Conservation (phyloP, 2,113 vertebrate genomes). For the Trogon surrucura region DNA sequence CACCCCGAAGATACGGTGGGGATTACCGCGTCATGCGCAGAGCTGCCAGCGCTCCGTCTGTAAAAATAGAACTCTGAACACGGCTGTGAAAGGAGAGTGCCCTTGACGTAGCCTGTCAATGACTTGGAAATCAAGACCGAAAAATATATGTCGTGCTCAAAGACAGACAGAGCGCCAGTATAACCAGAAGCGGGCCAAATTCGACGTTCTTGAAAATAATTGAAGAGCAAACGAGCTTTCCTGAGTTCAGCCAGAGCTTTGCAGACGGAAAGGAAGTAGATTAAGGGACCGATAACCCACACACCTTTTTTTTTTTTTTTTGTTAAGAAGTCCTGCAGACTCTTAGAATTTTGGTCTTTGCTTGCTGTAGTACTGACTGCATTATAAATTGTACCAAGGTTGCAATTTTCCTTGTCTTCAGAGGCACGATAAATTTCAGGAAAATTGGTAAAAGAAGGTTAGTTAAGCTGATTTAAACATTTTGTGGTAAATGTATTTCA, state of each 20-base stretch:
- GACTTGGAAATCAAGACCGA: background rate
- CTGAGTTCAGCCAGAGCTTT: background rate
- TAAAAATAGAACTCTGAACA: background rate
- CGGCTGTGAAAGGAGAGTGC: background rate
- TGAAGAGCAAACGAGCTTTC: background rate
- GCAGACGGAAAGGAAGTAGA: background rate
- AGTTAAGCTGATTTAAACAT: slow-evolving; percentile 27
- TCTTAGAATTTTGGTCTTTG: background rate
- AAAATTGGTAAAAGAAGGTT: slow-evolving; percentile 1
- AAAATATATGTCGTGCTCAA: background rate
- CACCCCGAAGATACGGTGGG: background rate
- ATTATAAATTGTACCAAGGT: background rate
- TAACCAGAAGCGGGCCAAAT: background rate
- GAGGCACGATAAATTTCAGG: background rate
- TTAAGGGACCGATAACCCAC: background rate
- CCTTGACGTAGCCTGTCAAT: background rate
- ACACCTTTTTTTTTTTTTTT: background rate
- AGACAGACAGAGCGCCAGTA: background rate
- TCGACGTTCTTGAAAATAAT: background rate
- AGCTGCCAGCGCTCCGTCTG: background rate
- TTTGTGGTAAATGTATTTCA: background rate
- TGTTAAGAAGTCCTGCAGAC: background rate
- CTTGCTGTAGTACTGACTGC: background rate
- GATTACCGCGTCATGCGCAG: background rate
- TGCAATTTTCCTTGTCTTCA: background rate